Base-by-base conservation (phyloP, 2,888 invertebrate species). In the Meteorus cinctellus region DNA sequence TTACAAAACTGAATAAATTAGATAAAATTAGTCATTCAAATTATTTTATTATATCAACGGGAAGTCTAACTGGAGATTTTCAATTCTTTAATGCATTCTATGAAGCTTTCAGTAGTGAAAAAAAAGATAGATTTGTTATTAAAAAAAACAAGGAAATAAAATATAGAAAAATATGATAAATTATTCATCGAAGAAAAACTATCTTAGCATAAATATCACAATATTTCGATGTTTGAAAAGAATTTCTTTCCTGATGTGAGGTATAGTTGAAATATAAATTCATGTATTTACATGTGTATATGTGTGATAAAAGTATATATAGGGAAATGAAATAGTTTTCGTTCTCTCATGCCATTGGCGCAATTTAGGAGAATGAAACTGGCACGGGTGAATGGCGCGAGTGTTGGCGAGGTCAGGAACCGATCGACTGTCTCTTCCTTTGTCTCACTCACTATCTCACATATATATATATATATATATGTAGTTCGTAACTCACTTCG, bases 361-460 rank as follows among this genome's bases (percentile, higher is more conserved):
- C 67, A 67, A 66, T 60, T 34, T 24, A 19, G 51, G 31, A 75
- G 66, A 77, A 68, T 72, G 72, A 72, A 72, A 69, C 45, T 71
- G 74, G 45, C 62, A 70, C 63, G 65, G 76, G 70, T 79, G 77
- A 77, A 79, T 78, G 80, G 79, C 77, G 62, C 65, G 71, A 75
- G 81, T 84, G 84, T 87, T 86, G 86, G 84, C 84, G 82, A 87
- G 87, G 87, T 87, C 87, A 85, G 85, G 86, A 86, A 86, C 87
- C 85, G 84, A 85, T 86, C 84, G 74, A 74, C 45, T 69, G 55
- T 70, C 71, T 71, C 63, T 72, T 36, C 3, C 60, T 66, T 24
- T 34, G 29, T 45, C 68, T 60, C 70, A n/a, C 8, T n/a, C 34
- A 51, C 19, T 24, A 31, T 31, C 29, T 41, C 51, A 68, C 14